Evolutionary conservation across 2,113 vertebrate genomes (phyloP).

Genomic region (Cygnus buccinator): DNA sequence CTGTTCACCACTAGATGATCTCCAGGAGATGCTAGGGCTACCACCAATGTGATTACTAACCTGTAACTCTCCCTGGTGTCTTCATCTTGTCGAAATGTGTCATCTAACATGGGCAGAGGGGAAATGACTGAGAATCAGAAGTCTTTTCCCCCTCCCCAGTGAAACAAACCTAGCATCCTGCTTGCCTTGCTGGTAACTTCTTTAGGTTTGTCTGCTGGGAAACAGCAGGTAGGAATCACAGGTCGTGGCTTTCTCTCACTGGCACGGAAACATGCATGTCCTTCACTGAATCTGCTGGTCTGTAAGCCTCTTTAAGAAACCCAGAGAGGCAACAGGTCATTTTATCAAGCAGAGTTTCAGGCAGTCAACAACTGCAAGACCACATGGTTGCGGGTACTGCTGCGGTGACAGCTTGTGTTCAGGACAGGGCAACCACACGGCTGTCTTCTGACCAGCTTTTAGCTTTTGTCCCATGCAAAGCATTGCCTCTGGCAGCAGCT

Average conservation of each 20-base stretch:
- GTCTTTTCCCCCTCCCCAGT: background rate
- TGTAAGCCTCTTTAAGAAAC: slow-evolving; percentile 6
- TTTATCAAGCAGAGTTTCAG: slow-evolving; percentile 5
- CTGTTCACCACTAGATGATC: background rate
- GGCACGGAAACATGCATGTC: background rate
- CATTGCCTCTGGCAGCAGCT: background rate
- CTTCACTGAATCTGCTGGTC: background rate
- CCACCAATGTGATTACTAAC: background rate
- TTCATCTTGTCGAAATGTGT: background rate
- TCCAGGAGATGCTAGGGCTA: background rate
- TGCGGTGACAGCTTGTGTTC: background rate
- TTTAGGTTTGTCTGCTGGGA: background rate
- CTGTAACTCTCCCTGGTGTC: background rate
- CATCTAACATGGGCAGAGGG: background rate
- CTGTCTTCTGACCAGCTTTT: background rate
- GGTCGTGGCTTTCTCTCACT: background rate
- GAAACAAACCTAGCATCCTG: background rate
- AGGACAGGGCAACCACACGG: background rate
- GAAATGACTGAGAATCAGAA: background rate
- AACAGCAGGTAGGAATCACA: background rate
- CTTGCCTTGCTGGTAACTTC: background rate
- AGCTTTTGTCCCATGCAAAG: background rate
- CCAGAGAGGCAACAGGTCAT: background rate
- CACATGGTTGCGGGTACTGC: background rate
- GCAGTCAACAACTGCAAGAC: background rate